These are phyloP conservation scores for Passer montanus DNA, from an alignment of 2,113 vertebrate species.

Conservation along the genomic window DNA sequence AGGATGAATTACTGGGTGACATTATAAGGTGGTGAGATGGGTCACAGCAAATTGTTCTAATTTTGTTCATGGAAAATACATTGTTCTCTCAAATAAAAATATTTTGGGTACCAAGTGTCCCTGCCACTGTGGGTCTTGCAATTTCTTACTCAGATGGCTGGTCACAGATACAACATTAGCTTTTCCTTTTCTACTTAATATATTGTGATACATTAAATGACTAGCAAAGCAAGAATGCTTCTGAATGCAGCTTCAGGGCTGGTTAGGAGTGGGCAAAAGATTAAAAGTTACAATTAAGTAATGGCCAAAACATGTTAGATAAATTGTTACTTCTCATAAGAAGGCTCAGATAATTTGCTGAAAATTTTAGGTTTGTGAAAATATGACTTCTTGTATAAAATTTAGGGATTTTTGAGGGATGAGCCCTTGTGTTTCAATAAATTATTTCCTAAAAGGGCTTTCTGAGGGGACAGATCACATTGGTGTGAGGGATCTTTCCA, in stretches of 20 bases:
- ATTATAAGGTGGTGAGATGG: not conserved
- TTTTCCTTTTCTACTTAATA: not conserved
- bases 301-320: not conserved
- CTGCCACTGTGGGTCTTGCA: fast-evolving
- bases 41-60: not conserved
- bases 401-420: not conserved
- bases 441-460: not conserved
- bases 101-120: not conserved
- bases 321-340: not conserved
- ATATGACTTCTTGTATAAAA: not conserved
- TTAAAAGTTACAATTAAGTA: not conserved
- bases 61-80: not conserved
- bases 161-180: not conserved
- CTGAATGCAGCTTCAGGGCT: not conserved
- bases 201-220: not conserved
- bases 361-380: not conserved
- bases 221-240: not conserved
- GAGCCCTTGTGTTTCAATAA: not conserved
- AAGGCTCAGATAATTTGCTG: not conserved
- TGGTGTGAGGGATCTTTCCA: not conserved
- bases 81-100: not conserved
- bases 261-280: not conserved
- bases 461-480: not conserved
- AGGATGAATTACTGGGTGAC: not conserved
- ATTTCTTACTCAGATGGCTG: not conserved